These are phyloP conservation scores for Mimas tiliae DNA, from an alignment of 2,888 invertebrate species.

Conservation along the genomic window DNA sequence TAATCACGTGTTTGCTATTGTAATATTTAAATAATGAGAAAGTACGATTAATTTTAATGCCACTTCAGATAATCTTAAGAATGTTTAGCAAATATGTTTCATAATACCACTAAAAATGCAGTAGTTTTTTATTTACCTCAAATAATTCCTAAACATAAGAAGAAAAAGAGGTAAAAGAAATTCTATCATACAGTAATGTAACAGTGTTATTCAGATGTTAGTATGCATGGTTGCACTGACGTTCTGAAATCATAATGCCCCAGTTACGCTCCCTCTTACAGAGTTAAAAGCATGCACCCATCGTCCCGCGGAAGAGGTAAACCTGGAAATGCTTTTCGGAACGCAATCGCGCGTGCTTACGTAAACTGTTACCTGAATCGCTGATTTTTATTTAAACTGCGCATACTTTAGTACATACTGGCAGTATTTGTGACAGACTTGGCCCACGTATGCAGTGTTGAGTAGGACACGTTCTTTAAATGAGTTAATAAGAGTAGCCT, in stretches of 20 bases:
- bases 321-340: constrained; percentile 40
- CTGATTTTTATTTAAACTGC: constrained; percentile 11
- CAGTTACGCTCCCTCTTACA: constrained; percentile 34
- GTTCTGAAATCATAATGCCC: constrained; percentile 19
- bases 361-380: constrained; percentile 31
- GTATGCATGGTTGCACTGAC: constrained; percentile 13
- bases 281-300: constrained; percentile 36
- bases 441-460: too few relatives aligned
- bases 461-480: too few relatives aligned
- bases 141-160: background rate
- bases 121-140: too few relatives aligned
- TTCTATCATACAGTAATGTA: background rate
- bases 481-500: too few relatives aligned
- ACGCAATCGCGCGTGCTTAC: constrained; percentile 43
- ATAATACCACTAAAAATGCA: too few relatives aligned
- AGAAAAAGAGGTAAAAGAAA: background rate
- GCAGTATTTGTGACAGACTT: background rate
- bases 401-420: constrained; percentile 22
- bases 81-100: too few relatives aligned
- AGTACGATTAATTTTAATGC: too few relatives aligned
- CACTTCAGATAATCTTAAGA: too few relatives aligned
- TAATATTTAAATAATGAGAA: too few relatives aligned
- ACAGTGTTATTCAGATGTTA: background rate
- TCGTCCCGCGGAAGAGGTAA: constrained; percentile 36
- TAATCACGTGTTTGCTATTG: too few relatives aligned